Evolutionary conservation across 1,140 invertebrate species (phyloP), one percentile per base, ranked within the genome.

Genomic region (Papilio xuthus): DNA sequence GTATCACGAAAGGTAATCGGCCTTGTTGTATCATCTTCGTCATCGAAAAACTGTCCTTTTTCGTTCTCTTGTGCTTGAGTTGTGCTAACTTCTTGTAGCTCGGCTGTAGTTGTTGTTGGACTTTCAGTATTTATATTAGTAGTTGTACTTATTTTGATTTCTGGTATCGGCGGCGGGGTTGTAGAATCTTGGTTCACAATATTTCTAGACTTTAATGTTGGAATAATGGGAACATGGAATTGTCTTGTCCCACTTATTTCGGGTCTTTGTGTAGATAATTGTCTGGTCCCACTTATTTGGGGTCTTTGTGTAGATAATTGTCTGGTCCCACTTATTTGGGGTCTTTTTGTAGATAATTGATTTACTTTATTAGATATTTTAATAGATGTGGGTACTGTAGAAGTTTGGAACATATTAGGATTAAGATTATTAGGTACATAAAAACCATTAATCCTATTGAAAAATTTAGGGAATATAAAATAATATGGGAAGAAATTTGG

Each of bases 1-100:
- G 23, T 73, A 73, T 73, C 71, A 26, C 9, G 71, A 28, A 73
- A 73, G 6, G 18, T 47, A 15, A 73, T 73, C 2, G 71, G 71
- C 20, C 71, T 42, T 0, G 71, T 73, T 1, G 71, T 44, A 73
- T 73, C 71, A 18, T 73, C 71, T 44, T 73, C 71, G 20, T 84
- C 78, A 15, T 83, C 67, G 10, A 78, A 67, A 13, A 60, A 60
- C 26, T 26, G 56, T 15, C 26, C 60, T 67, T 26, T 67, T 0
- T 67, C 26, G 26, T 32, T 10, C 2, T 10, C 37, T 41, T 60
- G 26, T 42, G 13, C 20, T 60, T 26, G 60, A 26, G 20, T 67
- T 10, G 47, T 73, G 12, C 47, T 41, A 32, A 41, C n/a, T 41
- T 15, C 47, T 47, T 73, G 69, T 75, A 2, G 13, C 23, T 28